phyloP scores from a whole-genome alignment of 2,113 vertebrate genomes.

The Chauna torquata region DNA sequence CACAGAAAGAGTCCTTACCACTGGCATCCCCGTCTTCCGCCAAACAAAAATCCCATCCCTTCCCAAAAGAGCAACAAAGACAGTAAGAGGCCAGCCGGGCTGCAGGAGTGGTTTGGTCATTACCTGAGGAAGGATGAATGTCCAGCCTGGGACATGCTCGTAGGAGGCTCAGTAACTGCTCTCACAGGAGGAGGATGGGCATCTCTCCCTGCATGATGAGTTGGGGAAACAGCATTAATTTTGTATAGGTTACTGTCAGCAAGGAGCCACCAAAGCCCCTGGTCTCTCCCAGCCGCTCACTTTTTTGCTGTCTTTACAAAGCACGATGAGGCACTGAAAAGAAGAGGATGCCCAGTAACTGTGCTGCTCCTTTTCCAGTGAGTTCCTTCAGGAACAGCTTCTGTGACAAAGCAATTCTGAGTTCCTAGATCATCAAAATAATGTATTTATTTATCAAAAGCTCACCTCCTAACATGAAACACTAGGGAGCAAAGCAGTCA shows the following conservation, averaged over 20 bases:
- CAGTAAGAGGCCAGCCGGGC: neutral
- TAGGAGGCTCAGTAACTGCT: neutral
- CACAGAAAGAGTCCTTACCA: slow-evolving; percentile 53
- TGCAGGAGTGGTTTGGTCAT: neutral
- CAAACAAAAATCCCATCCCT: neutral
- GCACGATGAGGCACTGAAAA: neutral
- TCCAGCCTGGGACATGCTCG: neutral
- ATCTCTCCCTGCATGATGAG: neutral
- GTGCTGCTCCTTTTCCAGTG: neutral
- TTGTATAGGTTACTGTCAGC: neutral
- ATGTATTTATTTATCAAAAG: slow-evolving; percentile 53
- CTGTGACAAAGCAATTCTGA: neutral
- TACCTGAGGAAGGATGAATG: neutral
- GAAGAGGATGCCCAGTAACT: neutral
- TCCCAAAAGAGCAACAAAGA: neutral
- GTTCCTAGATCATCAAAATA: slow-evolving; percentile 45
- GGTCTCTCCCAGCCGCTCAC: neutral
- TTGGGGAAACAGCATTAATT: neutral
- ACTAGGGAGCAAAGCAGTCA: slow-evolving; percentile 28
- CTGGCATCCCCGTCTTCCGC: slow-evolving; percentile 26
- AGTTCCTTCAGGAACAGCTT: neutral
- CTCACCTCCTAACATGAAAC: slow-evolving; percentile 37
- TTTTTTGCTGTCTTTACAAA: neutral
- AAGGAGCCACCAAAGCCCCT: neutral
- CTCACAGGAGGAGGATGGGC: neutral